Percentiles rank a stretch among this genome's conserved stretches.
Conservation (phyloP, 1,140 invertebrate genomes). For the Acromyrmex heyeri region DNA sequence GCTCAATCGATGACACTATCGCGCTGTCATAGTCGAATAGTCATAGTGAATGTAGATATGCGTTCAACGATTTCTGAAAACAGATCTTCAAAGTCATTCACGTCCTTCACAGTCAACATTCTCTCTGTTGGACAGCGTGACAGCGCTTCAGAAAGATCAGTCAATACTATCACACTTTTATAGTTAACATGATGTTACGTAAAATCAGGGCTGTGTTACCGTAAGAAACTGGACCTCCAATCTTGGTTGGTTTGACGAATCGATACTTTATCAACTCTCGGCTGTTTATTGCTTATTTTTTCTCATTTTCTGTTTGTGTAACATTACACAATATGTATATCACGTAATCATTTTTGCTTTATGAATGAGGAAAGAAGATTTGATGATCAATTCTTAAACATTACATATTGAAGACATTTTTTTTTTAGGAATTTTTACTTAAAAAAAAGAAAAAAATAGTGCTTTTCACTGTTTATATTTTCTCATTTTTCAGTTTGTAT, state of each 20-base stretch:
- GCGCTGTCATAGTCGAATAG: not conserved
- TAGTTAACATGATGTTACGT: not conserved
- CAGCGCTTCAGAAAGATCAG: not conserved
- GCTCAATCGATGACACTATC: constrained; percentile 18
- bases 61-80: constrained; percentile 28
- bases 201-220: not conserved
- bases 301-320: too few species aligned
- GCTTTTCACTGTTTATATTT: too few species aligned
- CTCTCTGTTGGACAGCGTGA: constrained; percentile 3
- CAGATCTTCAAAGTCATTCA: constrained; percentile 44
- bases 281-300: not conserved
- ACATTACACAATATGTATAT: too few species aligned
- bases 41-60: not conserved
- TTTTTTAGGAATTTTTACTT: too few species aligned
- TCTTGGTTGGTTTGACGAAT: not conserved
- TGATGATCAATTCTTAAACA: too few species aligned
- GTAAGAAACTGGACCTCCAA: not conserved
- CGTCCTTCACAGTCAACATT: constrained; percentile 37
- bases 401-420: too few species aligned
- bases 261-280: not conserved
- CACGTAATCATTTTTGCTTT: too few species aligned
- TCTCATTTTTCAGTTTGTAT: not conserved
- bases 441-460: too few species aligned
- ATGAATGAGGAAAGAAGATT: too few species aligned
- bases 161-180: constrained; percentile 18